These are phyloP conservation scores for Sceliomorpha sp. DNA, from an alignment of 2,888 invertebrate species.

Conservation along the genomic window DNA sequence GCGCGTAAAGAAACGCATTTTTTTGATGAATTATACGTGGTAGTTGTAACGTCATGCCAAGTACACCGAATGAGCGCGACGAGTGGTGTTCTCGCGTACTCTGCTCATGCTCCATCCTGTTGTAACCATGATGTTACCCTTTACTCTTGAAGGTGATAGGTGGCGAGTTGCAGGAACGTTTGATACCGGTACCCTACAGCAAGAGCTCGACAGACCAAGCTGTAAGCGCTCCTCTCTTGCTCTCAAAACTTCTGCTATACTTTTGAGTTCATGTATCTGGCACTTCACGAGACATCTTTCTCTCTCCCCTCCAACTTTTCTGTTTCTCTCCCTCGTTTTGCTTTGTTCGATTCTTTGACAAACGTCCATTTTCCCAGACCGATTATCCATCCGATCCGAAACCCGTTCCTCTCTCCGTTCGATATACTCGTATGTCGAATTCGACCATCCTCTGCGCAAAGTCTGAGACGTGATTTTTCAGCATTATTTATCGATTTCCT, in stretches of 20 bases:
- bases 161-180: conserved; percentile 99
- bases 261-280: conserved; percentile 65
- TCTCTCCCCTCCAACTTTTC: conserved; percentile 74
- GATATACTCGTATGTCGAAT: too few relatives aligned
- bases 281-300: conserved; percentile 68
- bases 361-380: conserved; percentile 57
- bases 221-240: conserved; percentile 91
- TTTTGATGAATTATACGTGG: not conserved
- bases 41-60: conserved; percentile 8
- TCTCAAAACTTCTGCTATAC: conserved; percentile 80
- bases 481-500: too few relatives aligned
- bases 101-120: conserved; percentile 75
- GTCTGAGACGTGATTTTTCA: not conserved
- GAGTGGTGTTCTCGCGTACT: conserved; percentile 65
- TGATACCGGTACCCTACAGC: conserved; percentile 99
- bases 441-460: not conserved
- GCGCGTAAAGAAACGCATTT: not conserved
- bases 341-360: conserved; percentile 7
- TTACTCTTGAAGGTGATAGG: conserved; percentile 99
- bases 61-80: conserved; percentile 21
- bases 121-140: conserved; percentile 89
- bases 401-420: too few relatives aligned
- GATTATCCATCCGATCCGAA: conserved; percentile 12
- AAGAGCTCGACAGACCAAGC: conserved; percentile 99
- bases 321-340: conserved; percentile 4